Evolutionary conservation across 2,888 invertebrate genomes (phyloP), one percentile per base, ranked within the genome.

Genomic region (Crematogaster levior): DNA sequence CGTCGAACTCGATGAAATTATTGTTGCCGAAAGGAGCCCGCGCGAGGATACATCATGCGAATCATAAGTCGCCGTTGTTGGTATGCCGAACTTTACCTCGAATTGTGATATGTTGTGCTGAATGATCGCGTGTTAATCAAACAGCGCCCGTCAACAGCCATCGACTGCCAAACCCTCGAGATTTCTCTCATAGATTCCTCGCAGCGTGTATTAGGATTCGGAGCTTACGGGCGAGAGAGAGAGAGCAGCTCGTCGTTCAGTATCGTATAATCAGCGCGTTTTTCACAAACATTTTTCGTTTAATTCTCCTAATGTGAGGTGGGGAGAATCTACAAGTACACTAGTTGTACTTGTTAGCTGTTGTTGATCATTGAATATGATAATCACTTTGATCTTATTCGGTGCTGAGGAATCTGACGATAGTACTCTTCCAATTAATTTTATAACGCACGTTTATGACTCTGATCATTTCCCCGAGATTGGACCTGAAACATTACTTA

Each of bases 101-200:
- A 72, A 72, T 80, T 80, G 80, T 80, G 80, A 77, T 66, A 66
- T 77, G 56, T 61, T 56, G 66, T 73, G 72, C 60, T 70, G 80
- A 68, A 72, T 61, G 60, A 73, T 72, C 58, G 70, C 56, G 70
- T 37, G 79, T 48, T 30, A 75, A 75, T 77, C 77, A 51, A 56
- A 66, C 77, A 77, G 65, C 77, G 53, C 66, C 46, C 66, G 77
- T 66, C 40, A 77, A 77, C 66, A 77, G 77, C 80, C 60, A 72
- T 80, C 73, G 72, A 80, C 80, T 80, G 80, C 80, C 80, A 80
- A 80, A 80, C 40, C 40, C 56, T 46, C 37, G 72, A 73, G 30
- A 72, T 46, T 80, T 56, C 48, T 61, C 80, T 68, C 24, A 72
- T 48, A 77, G 58, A 58, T 73, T 73, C 73, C 80, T 80, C 73